Evolutionary conservation across 2,888 invertebrate genomes (phyloP), one percentile per base, ranked within the genome.

Genomic region (Cerceris rybyensis): DNA sequence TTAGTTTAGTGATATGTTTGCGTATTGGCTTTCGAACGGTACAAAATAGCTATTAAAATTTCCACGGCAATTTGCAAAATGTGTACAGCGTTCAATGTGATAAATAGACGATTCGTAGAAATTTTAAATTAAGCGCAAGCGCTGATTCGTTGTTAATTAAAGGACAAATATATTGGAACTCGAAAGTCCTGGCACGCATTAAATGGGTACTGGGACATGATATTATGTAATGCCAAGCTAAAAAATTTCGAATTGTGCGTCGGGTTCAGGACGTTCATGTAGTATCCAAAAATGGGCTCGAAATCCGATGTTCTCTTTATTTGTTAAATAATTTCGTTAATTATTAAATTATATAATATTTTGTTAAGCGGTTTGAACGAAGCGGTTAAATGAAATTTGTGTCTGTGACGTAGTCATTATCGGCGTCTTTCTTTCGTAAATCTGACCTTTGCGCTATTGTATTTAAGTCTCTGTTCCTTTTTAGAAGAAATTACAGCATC

Each of bases 11-110:
- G 49, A 75, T 73, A 78, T 43, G 69, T 68, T 85, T 74, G 75
- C 59, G 83, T 85, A 85, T 86, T 85, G 86, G 85, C 84, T 85
- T 86, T 85, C 84, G 73, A 86, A 77, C 82, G 86, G 82, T 76
- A 66, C 59, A 54, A 78, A 81, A 17, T 66, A 69, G 28, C 28
- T 28, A 75, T 78, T 76, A 55, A 55, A 68, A 60, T 50, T 70
- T 78, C 70, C 13, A 9, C 61, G 50, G 63, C 17, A 55, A 50
- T 60, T 74, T 68, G 64, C 28, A 41, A 64, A 64, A 75, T 55
- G 5, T 72, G 70, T 76, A 64, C 60, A 73, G 69, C 64, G 73
- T 79, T 70, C 70, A 59, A 75, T 79, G 72, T 74, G 75, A 80
- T 84, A 76, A 68, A 28, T 61, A 73, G 70, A 73, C 57, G 72